Conservation (phyloP, 1,140 invertebrate species). For the Heliothis subflexa region DNA sequence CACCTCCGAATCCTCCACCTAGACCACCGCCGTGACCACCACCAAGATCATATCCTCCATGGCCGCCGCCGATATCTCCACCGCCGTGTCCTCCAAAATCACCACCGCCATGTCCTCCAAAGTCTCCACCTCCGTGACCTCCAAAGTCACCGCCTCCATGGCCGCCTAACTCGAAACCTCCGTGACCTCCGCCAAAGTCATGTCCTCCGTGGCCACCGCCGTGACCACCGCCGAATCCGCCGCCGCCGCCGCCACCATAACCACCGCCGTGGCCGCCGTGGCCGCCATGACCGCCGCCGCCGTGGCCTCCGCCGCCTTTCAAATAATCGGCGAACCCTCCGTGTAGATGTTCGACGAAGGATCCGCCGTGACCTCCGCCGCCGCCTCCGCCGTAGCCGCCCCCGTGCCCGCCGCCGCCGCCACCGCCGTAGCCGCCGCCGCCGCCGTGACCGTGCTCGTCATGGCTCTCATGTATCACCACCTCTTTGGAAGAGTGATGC, state of each 20-base stretch:
- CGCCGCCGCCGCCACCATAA: slow-evolving; percentile 46
- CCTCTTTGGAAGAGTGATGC: slow-evolving; percentile 75
- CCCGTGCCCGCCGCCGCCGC: slow-evolving; percentile 50
- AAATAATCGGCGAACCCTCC: slow-evolving; percentile 48
- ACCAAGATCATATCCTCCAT: slow-evolving; percentile 35
- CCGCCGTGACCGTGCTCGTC: slow-evolving; percentile 67
- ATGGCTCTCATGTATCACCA: slow-evolving; percentile 76
- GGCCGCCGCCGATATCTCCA: slow-evolving; percentile 50
- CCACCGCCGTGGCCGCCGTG: slow-evolving; percentile 42
- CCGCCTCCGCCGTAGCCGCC: slow-evolving; percentile 52
- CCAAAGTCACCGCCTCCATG: slow-evolving; percentile 51
- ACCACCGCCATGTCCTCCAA: slow-evolving; percentile 47
- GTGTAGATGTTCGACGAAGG: slow-evolving; percentile 51
- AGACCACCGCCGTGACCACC: slow-evolving; percentile 53
- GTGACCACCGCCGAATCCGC: slow-evolving; percentile 51
- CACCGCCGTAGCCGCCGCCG: slow-evolving; percentile 51
- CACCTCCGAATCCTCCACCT: slow-evolving; percentile 48
- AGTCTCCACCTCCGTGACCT: slow-evolving; percentile 54
- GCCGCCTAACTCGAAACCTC: slow-evolving; percentile 53
- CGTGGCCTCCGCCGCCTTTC: slow-evolving; percentile 55
- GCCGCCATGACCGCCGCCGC: slow-evolving; percentile 50
- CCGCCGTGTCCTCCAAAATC: slow-evolving; percentile 51
- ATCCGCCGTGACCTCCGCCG: slow-evolving; percentile 49
- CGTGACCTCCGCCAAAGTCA: slow-evolving; percentile 50
- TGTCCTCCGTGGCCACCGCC: slow-evolving; percentile 51